Evolutionary conservation across 2,113 vertebrate species (phyloP).

Genomic region (Pachycephala philippinensis): DNA sequence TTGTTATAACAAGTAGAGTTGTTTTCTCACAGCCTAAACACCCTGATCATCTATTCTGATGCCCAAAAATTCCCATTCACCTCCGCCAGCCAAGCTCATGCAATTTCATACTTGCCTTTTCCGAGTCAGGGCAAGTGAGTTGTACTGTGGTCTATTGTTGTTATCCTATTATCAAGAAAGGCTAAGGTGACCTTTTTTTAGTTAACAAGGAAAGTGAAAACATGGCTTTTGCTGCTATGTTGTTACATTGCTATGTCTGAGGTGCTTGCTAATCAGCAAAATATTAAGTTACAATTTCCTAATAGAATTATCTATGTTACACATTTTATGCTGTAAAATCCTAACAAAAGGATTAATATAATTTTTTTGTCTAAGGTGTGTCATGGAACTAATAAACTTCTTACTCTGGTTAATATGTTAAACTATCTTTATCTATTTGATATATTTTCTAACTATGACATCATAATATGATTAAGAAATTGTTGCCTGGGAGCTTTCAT

Average conservation of each 20-base stretch:
- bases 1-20: not conserved
- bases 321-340: not conserved
- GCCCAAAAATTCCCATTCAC: not conserved
- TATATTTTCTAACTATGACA: not conserved
- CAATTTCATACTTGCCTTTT: not conserved
- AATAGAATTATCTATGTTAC: not conserved
- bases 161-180: not conserved
- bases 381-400: not conserved
- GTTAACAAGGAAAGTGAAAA: not conserved
- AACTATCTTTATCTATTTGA: not conserved
- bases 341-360: not conserved
- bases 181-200: not conserved
- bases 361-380: not conserved
- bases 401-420: not conserved
- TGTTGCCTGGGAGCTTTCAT: not conserved
- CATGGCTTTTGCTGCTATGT: not conserved
- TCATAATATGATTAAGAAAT: not conserved
- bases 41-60: not conserved
- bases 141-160: not conserved
- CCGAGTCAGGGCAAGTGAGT: not conserved
- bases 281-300: not conserved
- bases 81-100: not conserved
- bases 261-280: not conserved
- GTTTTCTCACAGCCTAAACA: not conserved
- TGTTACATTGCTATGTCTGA: not conserved